Conservation (phyloP, 1,140 invertebrate genomes). For the Sinonovacula constricta region DNA sequence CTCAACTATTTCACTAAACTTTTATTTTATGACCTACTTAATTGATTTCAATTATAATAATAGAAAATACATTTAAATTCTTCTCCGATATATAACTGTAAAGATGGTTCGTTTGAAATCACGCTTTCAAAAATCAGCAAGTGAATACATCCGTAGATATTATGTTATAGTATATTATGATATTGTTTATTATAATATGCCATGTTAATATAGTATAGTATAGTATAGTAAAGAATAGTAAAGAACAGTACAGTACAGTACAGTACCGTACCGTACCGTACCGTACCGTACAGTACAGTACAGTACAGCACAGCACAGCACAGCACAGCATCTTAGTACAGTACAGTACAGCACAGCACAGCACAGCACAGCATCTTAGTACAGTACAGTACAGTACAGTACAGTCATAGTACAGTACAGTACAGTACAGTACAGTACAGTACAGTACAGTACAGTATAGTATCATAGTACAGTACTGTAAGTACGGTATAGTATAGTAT, state of each 20-base stretch:
- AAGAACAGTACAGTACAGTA: slow-evolving; percentile 48
- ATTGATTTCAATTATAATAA: too few relatives aligned
- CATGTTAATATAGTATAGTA: slow-evolving; percentile 33
- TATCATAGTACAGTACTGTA: too few relatives aligned
- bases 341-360: slow-evolving; percentile 47
- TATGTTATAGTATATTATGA: slow-evolving; percentile 22
- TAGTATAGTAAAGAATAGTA: slow-evolving; percentile 40
- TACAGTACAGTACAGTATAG: slow-evolving; percentile 24
- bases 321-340: slow-evolving; percentile 50
- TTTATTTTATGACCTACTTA: too few relatives aligned
- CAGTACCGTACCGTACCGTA: slow-evolving; percentile 17
- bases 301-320: slow-evolving; percentile 54
- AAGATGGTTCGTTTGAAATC: too few relatives aligned
- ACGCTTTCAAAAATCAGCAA: slow-evolving; percentile 42
- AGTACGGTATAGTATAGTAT: slow-evolving; percentile 40
- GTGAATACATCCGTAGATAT: slow-evolving; percentile 27
- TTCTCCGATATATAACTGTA: too few relatives aligned
- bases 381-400: slow-evolving; percentile 37
- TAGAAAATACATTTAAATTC: too few relatives aligned
- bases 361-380: slow-evolving; percentile 51
- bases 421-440: slow-evolving; percentile 43
- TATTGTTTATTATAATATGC: slow-evolving; percentile 14
- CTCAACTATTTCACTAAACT: too few relatives aligned
- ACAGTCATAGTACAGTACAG: slow-evolving; percentile 26
- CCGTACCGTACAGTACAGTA: slow-evolving; percentile 38